phyloP scores from a whole-genome alignment of 2,888 invertebrate genomes.

The Digitonthophagus gazella region DNA sequence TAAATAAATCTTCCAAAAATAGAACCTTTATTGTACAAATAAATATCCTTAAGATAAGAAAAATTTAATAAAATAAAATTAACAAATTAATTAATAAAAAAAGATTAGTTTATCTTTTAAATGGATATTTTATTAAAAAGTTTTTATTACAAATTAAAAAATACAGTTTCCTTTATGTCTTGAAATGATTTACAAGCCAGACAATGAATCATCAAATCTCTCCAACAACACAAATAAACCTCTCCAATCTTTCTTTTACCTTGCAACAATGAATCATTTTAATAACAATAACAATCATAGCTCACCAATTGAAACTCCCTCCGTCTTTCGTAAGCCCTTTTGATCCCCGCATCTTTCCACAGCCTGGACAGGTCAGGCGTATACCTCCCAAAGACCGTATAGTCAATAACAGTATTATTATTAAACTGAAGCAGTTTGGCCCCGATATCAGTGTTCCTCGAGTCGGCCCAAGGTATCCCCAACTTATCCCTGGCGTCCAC shows the following conservation, averaged over 20 bases:
- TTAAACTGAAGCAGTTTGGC: constrained; percentile 78
- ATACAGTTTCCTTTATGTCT: no score
- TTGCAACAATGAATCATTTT: neutral
- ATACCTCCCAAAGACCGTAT: constrained; percentile 79
- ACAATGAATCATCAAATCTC: neutral
- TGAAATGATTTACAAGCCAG: neutral
- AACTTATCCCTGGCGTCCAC: constrained; percentile 95
- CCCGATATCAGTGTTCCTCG: constrained; percentile 76
- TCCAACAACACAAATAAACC: neutral
- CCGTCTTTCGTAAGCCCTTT: constrained; percentile 86
- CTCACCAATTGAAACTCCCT: constrained; percentile 96
- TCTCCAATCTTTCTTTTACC: neutral
- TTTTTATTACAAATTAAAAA: no score
- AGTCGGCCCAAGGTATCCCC: constrained; percentile 86
- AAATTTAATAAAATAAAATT: no score
- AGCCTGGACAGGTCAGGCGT: constrained; percentile 79
- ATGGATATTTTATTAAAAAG: no score
- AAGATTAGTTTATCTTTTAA: no score
- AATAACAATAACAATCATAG: constrained; percentile 27
- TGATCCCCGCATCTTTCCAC: constrained; percentile 91
- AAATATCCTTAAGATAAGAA: no score
- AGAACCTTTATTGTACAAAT: no score
- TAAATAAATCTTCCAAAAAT: no score
- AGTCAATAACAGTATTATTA: constrained; percentile 69
- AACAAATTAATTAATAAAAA: no score